phyloP scores from a whole-genome alignment of 2,797 vertebrate genomes.

The Hypotaenidia philippensis region DNA sequence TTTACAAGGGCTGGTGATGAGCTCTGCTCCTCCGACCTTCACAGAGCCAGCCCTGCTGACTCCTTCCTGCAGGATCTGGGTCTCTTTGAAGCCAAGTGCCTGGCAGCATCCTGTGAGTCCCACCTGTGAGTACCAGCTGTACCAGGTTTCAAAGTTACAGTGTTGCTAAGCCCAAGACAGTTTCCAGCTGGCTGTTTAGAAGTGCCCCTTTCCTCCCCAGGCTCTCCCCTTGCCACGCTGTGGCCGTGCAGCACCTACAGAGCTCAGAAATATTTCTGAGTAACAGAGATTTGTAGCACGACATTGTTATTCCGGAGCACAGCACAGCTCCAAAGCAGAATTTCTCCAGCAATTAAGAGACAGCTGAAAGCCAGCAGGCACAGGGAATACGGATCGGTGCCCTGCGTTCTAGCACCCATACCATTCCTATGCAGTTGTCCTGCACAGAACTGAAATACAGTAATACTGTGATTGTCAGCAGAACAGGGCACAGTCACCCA shows the following conservation, averaged over 20 bases:
- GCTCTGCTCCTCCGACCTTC: background rate
- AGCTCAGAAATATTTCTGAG: background rate
- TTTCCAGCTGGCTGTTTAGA: background rate
- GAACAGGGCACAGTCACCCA: background rate
- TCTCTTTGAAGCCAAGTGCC: background rate
- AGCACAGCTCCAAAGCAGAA: background rate
- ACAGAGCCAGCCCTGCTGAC: background rate
- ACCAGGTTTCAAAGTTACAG: background rate
- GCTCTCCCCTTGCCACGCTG: background rate
- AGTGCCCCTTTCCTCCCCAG: background rate
- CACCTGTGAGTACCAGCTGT: background rate
- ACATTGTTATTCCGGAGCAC: background rate
- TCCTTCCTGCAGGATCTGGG: background rate
- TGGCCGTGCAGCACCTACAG: background rate
- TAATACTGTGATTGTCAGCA: background rate
- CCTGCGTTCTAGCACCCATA: background rate
- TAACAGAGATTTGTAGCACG: background rate
- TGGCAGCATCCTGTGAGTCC: background rate
- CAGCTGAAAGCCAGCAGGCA: background rate
- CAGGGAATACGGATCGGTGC: rapidly evolving
- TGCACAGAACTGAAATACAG: background rate
- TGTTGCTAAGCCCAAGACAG: background rate
- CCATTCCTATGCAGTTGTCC: background rate
- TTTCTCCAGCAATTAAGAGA: background rate
- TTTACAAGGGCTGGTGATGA: background rate